Evolutionary conservation across 2,888 invertebrate genomes (phyloP), one percentile per base, ranked within the genome.

Genomic region (Odontocolon sp.): DNA sequence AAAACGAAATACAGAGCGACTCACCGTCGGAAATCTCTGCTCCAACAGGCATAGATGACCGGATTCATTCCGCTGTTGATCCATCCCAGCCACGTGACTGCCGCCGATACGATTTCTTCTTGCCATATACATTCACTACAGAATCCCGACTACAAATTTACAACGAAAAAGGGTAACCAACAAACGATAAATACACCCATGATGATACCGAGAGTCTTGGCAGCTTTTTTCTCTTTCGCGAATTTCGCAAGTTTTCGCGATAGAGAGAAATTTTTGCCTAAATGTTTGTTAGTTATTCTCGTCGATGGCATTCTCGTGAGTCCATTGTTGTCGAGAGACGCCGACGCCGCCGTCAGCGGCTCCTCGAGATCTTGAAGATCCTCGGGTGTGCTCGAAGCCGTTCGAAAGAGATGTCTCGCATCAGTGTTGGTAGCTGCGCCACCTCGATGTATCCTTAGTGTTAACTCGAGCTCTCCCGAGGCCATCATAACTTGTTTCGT

Each of bases 11-110:
- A 36, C 28, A 26, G 18, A 16, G 4, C 11, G 31, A 89, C 93
- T 92, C 89, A 97, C 97, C 97, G 95, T 91, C 97, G 93, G 90
- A 99, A 99, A 91, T 99, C 99, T 87, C 97, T 93, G 92, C 98
- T 98, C 96, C 98, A 98, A 89, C 98, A 97, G n/a, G 98, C 98
- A 91, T 99, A 99, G 88, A 99, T 99, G 82, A 98, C 97, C 0
- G 98, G 98, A 92, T 98, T 98, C 97, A 98, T 98, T 77, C 97
- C 96, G 52, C 97, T 97, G 91, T 98, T 98, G 90, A 97, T 96
- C 97, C 97, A 98, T 63, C 98, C 98, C 42, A 97, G 93, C 98
- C 98, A 98, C 81, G 97, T 97, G 75, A 97, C 97, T 73, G 97
- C 94, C 42, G 96, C 96, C 80, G 95, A 95, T 26, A 97, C 95